phyloP scores from a whole-genome alignment of 2,797 vertebrate species.

The Lophotriccus pileatus region DNA sequence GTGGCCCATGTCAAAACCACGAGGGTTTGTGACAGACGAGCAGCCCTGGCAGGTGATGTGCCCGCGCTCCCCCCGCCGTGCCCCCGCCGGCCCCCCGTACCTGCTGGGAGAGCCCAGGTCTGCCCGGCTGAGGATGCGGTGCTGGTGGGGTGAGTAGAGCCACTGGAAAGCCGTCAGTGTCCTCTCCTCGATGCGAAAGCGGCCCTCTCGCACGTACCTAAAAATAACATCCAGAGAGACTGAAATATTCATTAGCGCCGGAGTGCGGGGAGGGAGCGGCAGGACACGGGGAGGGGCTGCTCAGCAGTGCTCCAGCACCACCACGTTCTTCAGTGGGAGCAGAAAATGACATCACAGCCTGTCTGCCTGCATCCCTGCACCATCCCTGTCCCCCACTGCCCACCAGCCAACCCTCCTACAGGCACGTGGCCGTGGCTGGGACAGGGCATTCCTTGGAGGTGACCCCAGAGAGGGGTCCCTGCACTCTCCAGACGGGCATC shows the following conservation, averaged over 20 bases:
- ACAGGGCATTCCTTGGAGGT: fast-evolving
- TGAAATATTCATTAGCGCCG: conserved; percentile 36
- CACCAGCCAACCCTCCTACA: fast-evolving
- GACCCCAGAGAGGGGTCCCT: neutral
- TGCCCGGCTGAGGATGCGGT: conserved; percentile 71
- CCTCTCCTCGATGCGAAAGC: conserved; percentile 78
- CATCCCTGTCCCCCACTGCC: neutral
- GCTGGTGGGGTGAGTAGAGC: conserved; percentile 76
- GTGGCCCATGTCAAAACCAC: fast-evolving
- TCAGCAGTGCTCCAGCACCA: neutral
- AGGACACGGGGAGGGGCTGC: neutral
- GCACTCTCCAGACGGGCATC: neutral
- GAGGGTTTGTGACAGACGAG: fast-evolving
- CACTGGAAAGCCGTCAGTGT: conserved; percentile 78
- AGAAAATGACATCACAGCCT: neutral
- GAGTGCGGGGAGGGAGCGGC: neutral
- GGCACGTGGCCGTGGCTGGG: fast-evolving
- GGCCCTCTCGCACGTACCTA: conserved; percentile 78
- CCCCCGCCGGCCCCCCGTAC: neutral
- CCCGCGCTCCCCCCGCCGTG: neutral
- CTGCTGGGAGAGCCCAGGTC: conserved; percentile 73
- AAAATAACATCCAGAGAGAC: neutral
- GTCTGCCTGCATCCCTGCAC: fast-evolving
- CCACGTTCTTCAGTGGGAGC: fast-evolving
- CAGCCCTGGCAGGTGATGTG: neutral